Base-by-base conservation (phyloP, 2,888 invertebrate genomes). In the Heliconius erato region DNA sequence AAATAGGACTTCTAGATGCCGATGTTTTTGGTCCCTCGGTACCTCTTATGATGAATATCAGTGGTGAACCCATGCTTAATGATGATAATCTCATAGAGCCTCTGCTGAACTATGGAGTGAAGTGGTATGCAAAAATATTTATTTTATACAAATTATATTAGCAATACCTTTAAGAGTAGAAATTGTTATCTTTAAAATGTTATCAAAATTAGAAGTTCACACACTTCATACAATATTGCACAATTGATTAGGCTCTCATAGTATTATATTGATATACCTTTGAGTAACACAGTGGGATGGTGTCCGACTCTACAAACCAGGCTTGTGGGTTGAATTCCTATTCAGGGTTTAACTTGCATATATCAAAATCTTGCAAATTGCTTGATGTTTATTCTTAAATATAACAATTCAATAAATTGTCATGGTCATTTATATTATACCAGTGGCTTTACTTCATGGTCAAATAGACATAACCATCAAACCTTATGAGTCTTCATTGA, bases 1-100 rank as follows among this genome's bases (percentile, higher is more conserved):
- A 96, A 86, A 96, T 99, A 83, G 99, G 99, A 0, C 93, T 99
- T 14, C 93, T 99, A 80, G 99, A 99, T 95, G 98, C 98, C 0
- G 99, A 99, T 93, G 98, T 99, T 16, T 99, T 98, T 93, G 99
- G 99, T 0, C 99, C 99, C 0, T 98, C 99, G 0, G 96, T 99
- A 85, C 99, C 99, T 0, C 96, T 98, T 44, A 98, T 99, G 98
- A 99, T 99, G 99, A 99, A 99, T 93, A 94, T 99, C 78, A 96
- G 97, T 65, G 98, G 98, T 67, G 97, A 98, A 85, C 99, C 99
- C 0, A 96, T 97, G 89, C 91, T 99, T 1, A 97, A 98, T 90
- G 96, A 98, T 84, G 97, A 98, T 78, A 97, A 99, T 89, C 95
- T 97, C 28, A 99, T 99, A 97, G 97, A 98, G 89, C 99, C 99